Evolutionary conservation across 2,797 vertebrate genomes (phyloP).

Genomic region (Mormyrus proboscirostris): DNA sequence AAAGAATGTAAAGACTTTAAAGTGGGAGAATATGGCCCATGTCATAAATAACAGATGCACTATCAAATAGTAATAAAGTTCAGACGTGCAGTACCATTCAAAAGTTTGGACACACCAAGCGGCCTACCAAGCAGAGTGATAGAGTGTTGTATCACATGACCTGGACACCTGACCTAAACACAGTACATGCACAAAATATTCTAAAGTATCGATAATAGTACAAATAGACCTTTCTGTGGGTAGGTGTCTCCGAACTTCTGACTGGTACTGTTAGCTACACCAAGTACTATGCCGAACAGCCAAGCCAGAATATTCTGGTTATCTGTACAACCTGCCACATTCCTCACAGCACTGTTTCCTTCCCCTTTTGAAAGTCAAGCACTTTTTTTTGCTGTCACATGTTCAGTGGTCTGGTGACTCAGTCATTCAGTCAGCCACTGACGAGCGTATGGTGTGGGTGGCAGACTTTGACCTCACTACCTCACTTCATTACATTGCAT

Average conservation of each 20-base stretch:
- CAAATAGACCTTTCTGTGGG: background rate
- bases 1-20: background rate
- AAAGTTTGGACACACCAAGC: background rate
- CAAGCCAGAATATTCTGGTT: background rate
- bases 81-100: background rate
- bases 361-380: background rate
- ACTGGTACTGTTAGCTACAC: background rate
- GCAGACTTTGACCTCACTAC: background rate
- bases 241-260: background rate
- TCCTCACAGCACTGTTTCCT: background rate
- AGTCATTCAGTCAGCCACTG: background rate
- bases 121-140: background rate
- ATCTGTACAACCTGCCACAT: background rate
- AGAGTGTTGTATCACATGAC: background rate
- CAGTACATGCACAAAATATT: background rate
- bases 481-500: background rate
- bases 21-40: background rate
- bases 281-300: background rate
- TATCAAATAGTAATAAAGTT: background rate
- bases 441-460: background rate
- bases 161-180: background rate
- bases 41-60: background rate
- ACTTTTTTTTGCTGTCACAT: background rate
- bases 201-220: background rate
- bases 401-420: background rate